Conservation (phyloP, 2,888 invertebrate species). For the Pammene fasciana region DNA sequence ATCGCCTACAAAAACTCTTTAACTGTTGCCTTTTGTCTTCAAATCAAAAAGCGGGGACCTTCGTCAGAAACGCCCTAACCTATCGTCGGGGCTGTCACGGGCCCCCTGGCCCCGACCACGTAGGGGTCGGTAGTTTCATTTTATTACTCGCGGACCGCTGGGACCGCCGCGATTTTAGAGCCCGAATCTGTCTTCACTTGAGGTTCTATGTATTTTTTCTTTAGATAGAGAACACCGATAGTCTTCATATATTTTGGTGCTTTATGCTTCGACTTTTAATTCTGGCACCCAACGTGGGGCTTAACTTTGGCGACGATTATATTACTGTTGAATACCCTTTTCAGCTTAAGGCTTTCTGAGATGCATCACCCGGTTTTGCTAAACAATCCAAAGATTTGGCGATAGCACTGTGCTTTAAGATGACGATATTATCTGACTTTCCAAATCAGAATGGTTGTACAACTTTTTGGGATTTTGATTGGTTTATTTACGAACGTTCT, state of each 20-base stretch:
- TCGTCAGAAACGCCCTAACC: slow-evolving; percentile 56
- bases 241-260: not conserved
- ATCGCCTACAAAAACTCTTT: slow-evolving; percentile 39
- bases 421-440: too few relatives aligned
- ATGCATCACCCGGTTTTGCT: not conserved
- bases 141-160: slow-evolving; percentile 56
- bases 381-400: too few relatives aligned
- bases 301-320: slow-evolving; percentile 46
- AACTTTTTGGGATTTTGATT: too few relatives aligned
- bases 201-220: slow-evolving; percentile 12
- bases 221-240: not conserved
- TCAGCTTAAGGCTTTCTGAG: not conserved
- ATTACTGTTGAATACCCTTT: not conserved
- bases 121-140: slow-evolving; percentile 61
- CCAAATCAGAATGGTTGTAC: too few relatives aligned
- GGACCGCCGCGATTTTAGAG: slow-evolving; percentile 53
- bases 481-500: too few relatives aligned
- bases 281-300: slow-evolving; percentile 23
- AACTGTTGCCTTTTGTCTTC: slow-evolving; percentile 48
- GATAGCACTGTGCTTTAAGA: too few relatives aligned
- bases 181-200: slow-evolving; percentile 35
- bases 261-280: not conserved
- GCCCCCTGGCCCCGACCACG: slow-evolving; percentile 56
- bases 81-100: slow-evolving; percentile 56
- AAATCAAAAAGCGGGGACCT: slow-evolving; percentile 58